A percentile compares a stretch with the other conserved stretches of the same genome.
These are phyloP conservation scores for Sminthurides aquaticus DNA, from an alignment of 2,888 invertebrate genomes.

Conservation along the genomic window DNA sequence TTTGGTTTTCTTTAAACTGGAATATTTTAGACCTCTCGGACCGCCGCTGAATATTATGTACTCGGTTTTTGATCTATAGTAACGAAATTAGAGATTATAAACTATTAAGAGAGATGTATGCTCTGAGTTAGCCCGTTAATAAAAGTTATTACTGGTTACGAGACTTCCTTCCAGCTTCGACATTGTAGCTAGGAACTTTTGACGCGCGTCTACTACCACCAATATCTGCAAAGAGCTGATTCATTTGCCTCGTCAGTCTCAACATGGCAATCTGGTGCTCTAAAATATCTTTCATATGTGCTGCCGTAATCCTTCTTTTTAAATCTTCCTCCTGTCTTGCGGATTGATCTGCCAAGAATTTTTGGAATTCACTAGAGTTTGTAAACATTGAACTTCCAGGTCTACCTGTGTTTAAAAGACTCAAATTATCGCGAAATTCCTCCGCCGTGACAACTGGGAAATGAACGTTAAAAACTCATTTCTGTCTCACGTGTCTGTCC, in stretches of 20 bases:
- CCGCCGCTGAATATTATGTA: slow-evolving; percentile 19
- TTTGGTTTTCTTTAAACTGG: slow-evolving; percentile 8
- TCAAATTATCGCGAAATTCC: no score
- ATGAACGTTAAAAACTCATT: no score
- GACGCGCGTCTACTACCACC: no score
- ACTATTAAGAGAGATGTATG: background rate
- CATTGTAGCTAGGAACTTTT: no score
- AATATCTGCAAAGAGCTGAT: slow-evolving; percentile 6
- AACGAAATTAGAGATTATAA: background rate
- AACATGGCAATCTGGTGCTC: slow-evolving; percentile 18
- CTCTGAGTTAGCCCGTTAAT: no score
- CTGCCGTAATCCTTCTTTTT: background rate
- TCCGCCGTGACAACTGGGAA: no score
- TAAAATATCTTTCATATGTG: slow-evolving; percentile 9
- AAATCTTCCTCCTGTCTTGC: background rate
- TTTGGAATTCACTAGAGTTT: background rate
- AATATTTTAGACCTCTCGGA: slow-evolving; percentile 12
- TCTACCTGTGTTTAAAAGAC: no score
- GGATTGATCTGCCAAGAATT: slow-evolving; percentile 11
- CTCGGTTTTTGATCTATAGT: slow-evolving; percentile 2
- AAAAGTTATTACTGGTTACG: no score
- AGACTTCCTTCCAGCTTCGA: no score
- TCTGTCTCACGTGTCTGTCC: no score
- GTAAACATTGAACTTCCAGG: background rate
- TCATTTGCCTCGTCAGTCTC: slow-evolving; percentile 16